A percentile compares a stretch with the other conserved stretches of the same genome.
These are phyloP conservation scores for Fragum sueziense DNA, from an alignment of 2,888 invertebrate genomes.

Conservation along the genomic window DNA sequence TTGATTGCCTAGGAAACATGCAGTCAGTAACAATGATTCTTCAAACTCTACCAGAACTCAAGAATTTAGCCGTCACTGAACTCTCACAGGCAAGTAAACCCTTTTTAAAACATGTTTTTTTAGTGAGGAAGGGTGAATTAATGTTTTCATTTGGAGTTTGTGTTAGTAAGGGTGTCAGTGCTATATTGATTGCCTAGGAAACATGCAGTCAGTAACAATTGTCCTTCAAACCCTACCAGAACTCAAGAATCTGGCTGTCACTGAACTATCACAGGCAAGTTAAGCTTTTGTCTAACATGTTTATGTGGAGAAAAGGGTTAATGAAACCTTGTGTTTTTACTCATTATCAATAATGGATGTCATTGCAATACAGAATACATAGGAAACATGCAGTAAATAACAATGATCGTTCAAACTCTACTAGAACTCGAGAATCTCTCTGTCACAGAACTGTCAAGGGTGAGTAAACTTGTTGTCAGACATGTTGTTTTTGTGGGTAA, in stretches of 20 bases:
- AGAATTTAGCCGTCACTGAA: background rate
- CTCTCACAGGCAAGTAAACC: background rate
- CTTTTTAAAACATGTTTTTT: no score
- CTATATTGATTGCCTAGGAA: constrained; percentile 5
- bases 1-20: constrained; percentile 13
- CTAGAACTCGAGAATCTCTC: background rate
- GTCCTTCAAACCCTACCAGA: background rate
- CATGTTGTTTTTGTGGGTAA: no score
- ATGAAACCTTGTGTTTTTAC: no score
- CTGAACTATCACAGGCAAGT: background rate
- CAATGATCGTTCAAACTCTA: background rate
- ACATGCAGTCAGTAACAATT: background rate
- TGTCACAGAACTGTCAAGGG: no score
- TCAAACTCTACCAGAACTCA: background rate
- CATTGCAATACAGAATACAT: background rate
- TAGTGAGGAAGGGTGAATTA: background rate
- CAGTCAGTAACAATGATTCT: background rate
- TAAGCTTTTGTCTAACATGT: no score
- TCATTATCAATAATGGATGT: no score
- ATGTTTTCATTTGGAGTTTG: background rate
- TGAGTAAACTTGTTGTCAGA: no score
- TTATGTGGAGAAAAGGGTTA: no score
- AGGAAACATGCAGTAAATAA: background rate
- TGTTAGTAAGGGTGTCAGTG: background rate
- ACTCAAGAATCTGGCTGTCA: background rate